A percentile compares a stretch with the other conserved stretches of the same genome.
Conservation (phyloP, 2,113 vertebrate genomes). For the Chroicocephalus ridibundus region DNA sequence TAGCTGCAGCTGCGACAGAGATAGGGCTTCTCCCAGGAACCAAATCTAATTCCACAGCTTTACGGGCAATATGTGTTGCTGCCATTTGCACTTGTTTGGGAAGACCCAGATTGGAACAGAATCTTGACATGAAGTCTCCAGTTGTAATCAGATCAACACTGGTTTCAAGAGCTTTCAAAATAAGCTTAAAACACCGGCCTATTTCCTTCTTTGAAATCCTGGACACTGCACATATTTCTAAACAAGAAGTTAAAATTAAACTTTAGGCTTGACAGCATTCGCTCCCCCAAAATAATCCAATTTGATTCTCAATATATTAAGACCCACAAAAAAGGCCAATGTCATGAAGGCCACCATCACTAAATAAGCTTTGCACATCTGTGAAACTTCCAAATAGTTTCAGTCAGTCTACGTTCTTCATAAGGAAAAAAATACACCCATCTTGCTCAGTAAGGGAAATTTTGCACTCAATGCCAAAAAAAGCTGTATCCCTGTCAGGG, state of each 20-base stretch:
- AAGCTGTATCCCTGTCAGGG: neutral
- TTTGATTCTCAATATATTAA: neutral
- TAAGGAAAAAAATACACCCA: neutral
- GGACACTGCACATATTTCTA: constrained; percentile 98
- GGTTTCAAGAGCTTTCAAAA: constrained; percentile 97
- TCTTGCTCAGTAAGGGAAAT: neutral
- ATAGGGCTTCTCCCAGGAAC: constrained; percentile 97
- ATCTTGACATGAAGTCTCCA: constrained; percentile 98
- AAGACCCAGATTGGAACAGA: constrained; percentile 96
- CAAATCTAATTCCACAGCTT: constrained; percentile 94
- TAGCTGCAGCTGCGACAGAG: constrained; percentile 95
- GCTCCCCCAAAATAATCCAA: neutral
- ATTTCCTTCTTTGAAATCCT: constrained; percentile 99
- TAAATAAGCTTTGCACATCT: neutral
- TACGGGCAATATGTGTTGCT: constrained; percentile 93
- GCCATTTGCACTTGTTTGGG: constrained; percentile 99
- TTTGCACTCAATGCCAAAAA: neutral
- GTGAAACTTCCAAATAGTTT: neutral
- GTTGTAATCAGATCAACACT: constrained; percentile 98
- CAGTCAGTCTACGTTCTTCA: neutral
- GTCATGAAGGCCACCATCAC: neutral
- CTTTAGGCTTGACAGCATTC: neutral
- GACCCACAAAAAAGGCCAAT: neutral
- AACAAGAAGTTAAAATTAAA: neutral
- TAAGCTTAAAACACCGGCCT: constrained; percentile 96